Percentiles rank a stretch among this genome's conserved stretches.
Evolutionary conservation across 2,797 vertebrate species (phyloP).

Genomic region (Enteromius afrohamiltoni): DNA sequence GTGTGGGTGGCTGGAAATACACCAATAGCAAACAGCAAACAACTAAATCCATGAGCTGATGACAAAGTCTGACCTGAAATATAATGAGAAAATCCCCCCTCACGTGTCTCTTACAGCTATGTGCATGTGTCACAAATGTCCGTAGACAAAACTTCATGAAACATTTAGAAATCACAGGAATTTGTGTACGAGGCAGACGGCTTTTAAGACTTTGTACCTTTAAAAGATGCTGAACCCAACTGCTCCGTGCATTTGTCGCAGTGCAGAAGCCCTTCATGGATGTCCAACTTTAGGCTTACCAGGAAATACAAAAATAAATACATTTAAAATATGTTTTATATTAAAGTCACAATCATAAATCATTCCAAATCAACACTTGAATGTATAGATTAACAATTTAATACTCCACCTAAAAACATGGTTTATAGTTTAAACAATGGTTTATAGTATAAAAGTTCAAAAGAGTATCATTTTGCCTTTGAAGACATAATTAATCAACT

Average conservation of each 20-base stretch:
- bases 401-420: background rate
- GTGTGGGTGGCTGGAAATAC: slow-evolving; percentile 41
- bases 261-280: background rate
- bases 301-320: slow-evolving; percentile 12
- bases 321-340: background rate
- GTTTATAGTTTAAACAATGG: background rate
- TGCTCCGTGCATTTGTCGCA: background rate
- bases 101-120: background rate
- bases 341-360: background rate
- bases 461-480: background rate
- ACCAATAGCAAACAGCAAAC: slow-evolving; percentile 30
- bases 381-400: background rate
- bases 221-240: background rate
- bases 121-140: background rate
- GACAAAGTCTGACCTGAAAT: slow-evolving; percentile 10
- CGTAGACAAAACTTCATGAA: background rate
- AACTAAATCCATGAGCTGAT: slow-evolving; percentile 10
- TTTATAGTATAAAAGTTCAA: background rate
- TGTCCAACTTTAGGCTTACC: background rate
- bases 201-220: background rate
- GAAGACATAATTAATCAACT: background rate
- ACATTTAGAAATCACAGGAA: background rate
- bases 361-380: background rate
- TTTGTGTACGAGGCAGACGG: background rate
- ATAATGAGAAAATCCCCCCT: background rate